A percentile compares a stretch with the other conserved stretches of the same genome.
Conservation (phyloP, 1,140 invertebrate species). For the Leguminivora glycinivorella region DNA sequence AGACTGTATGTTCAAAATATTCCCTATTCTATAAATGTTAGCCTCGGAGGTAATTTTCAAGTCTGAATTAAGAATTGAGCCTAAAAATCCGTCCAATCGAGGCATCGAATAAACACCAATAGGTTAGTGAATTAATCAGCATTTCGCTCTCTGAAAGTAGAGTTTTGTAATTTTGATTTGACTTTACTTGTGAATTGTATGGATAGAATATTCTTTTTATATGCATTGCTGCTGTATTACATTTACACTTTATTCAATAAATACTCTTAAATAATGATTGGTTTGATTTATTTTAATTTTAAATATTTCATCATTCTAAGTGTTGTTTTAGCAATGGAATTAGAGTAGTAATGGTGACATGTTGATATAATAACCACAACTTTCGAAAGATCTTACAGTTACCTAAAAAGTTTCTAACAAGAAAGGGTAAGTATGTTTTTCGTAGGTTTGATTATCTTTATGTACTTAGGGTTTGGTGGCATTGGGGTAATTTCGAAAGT, state of each 20-base stretch:
- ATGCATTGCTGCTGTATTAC: conserved; percentile 31
- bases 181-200: not conserved
- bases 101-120: not conserved
- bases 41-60: not conserved
- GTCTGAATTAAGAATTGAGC: conserved; percentile 25
- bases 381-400: too few species aligned
- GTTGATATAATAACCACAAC: too few species aligned
- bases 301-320: too few species aligned
- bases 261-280: conserved; percentile 20
- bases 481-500: too few species aligned
- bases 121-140: conserved; percentile 34
- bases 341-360: too few species aligned
- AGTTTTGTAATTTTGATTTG: conserved; percentile 6
- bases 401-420: too few species aligned
- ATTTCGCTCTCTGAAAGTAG: conserved; percentile 42
- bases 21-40: not conserved
- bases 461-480: too few species aligned
- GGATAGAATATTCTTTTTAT: not conserved
- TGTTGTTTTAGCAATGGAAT: too few species aligned
- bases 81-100: conserved; percentile 43
- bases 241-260: conserved; percentile 31
- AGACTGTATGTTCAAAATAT: conserved; percentile 30
- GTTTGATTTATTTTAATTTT: conserved; percentile 32
- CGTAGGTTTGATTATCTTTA: too few species aligned
- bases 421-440: too few species aligned